Conservation (phyloP, 2,113 vertebrate genomes). For the Eretmochelys imbricata region DNA sequence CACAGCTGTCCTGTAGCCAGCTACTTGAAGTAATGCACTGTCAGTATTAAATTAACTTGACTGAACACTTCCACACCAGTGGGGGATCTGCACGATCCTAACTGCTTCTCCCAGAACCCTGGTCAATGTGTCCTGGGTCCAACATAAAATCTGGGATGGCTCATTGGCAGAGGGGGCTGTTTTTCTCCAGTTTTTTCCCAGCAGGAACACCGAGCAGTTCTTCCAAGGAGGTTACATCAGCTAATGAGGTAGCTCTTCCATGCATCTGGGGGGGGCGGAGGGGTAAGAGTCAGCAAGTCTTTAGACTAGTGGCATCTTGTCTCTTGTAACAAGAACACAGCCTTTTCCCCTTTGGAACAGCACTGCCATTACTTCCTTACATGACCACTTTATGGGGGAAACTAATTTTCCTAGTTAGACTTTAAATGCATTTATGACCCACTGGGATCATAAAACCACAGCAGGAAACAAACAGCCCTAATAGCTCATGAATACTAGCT, state of each 20-base stretch:
- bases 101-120: background rate
- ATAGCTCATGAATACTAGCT: background rate
- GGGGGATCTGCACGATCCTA: background rate
- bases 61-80: background rate
- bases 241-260: background rate
- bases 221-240: background rate
- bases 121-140: background rate
- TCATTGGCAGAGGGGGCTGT: background rate
- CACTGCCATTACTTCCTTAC: background rate
- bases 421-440: slow-evolving; percentile 30
- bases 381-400: background rate
- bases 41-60: background rate
- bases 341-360: background rate
- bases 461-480: slow-evolving; percentile 4
- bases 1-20: background rate
- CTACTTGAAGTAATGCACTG: background rate
- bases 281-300: background rate
- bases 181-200: background rate
- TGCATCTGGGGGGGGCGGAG: background rate
- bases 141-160: fast-evolving
- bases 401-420: background rate
- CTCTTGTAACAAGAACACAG: background rate
- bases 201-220: background rate
- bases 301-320: background rate
- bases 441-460: slow-evolving; percentile 12